Evolutionary conservation across 2,113 vertebrate species (phyloP).

Genomic region (Machaerirhynchus nigripectus): DNA sequence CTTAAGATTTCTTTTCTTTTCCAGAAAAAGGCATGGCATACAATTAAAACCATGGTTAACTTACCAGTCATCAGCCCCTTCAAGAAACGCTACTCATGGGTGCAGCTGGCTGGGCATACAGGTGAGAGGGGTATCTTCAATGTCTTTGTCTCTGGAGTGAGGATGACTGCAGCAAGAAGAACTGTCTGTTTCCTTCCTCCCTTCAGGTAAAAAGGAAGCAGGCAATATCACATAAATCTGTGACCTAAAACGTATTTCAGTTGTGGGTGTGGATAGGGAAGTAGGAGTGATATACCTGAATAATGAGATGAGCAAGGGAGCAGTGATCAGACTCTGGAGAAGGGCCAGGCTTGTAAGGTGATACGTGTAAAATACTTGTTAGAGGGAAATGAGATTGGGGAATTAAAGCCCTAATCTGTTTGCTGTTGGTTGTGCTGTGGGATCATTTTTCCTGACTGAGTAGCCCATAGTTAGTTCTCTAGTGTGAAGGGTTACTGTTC

Average conservation of each 20-base stretch:
- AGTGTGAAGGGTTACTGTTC: not conserved
- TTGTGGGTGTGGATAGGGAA: not conserved
- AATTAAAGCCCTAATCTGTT: not conserved
- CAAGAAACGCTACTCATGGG: slow-evolving; percentile 89
- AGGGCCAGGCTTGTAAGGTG: not conserved
- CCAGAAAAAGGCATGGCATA: slow-evolving; percentile 89
- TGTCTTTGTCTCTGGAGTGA: not conserved
- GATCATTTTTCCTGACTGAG: not conserved
- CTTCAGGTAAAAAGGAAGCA: not conserved
- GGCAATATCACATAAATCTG: not conserved
- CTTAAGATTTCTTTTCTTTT: slow-evolving; percentile 38
- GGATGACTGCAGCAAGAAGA: not conserved
- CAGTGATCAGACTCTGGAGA: not conserved
- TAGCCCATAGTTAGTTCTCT: not conserved
- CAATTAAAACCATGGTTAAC: slow-evolving; percentile 91
- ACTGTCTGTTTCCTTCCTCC: not conserved
- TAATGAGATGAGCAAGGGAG: not conserved
- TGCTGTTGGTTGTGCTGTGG: not conserved
- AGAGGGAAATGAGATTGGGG: not conserved
- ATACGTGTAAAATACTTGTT: not conserved
- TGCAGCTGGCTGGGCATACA: slow-evolving; percentile 95
- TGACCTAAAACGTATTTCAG: not conserved
- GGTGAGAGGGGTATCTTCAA: slow-evolving; percentile 67
- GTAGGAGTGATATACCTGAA: not conserved
- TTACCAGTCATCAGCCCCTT: slow-evolving; percentile 88